These are phyloP conservation scores for Tamandua tetradactyla DNA, from an alignment of 2,797 vertebrate species.

Conservation along the genomic window DNA sequence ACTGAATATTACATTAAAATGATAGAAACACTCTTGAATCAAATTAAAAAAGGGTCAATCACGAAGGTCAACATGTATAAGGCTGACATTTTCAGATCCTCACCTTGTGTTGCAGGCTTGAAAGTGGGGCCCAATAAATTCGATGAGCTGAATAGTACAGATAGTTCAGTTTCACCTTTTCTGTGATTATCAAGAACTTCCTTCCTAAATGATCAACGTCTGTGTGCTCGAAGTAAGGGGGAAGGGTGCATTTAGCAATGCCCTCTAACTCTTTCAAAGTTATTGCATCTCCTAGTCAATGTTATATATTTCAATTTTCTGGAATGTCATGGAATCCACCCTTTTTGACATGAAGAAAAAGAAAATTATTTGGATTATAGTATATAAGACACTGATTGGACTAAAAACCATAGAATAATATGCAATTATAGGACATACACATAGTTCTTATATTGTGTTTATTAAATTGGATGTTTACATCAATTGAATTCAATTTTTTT, in stretches of 20 bases:
- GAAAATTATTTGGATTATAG: not conserved
- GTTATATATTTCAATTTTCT: constrained; percentile 3
- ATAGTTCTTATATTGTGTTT: not conserved
- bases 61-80: not conserved
- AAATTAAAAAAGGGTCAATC: not conserved
- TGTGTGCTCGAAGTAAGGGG: not conserved
- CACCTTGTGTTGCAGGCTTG: not conserved
- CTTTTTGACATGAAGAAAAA: constrained; percentile 33
- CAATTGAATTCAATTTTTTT: not conserved
- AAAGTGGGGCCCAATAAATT: not conserved
- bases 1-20: not conserved
- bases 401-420: not conserved
- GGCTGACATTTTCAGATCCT: not conserved
- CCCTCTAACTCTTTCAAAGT: not conserved
- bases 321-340: not conserved
- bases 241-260: not conserved
- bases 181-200: not conserved
- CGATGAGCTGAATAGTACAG: not conserved
- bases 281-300: not conserved
- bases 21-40: not conserved
- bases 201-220: not conserved
- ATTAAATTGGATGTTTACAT: not conserved
- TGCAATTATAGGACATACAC: not conserved
- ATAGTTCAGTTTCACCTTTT: not conserved
- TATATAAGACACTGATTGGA: constrained; percentile 3